Evolutionary conservation across 2,113 vertebrate genomes (phyloP).

Genomic region (Struthidea cinerea): DNA sequence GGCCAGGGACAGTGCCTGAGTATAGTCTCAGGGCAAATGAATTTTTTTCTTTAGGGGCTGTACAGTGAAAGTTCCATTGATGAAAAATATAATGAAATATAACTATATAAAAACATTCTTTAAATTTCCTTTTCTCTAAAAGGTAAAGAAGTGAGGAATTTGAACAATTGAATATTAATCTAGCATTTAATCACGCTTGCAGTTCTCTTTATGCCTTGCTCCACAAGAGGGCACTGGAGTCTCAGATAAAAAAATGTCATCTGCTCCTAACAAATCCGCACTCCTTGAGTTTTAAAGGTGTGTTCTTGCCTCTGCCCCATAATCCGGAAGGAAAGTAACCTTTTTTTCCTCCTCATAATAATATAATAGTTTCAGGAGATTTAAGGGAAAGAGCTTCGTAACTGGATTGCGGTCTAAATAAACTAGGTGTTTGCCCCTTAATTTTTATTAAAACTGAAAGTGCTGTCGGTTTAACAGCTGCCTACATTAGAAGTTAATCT

Average conservation of each 20-base stretch:
- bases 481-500: neutral
- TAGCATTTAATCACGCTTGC: neutral
- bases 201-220: neutral
- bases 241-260: neutral
- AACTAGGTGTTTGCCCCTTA: neutral
- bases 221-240: conserved; percentile 69
- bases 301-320: neutral
- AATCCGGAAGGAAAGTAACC: neutral
- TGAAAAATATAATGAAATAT: neutral
- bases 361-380: neutral
- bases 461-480: neutral
- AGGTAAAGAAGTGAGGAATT: neutral
- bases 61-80: rapidly evolving
- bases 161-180: neutral
- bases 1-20: neutral
- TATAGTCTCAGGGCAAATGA: neutral
- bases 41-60: neutral
- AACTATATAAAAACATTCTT: neutral
- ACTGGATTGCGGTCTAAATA: neutral
- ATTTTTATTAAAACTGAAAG: neutral
- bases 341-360: neutral
- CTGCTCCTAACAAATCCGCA: neutral
- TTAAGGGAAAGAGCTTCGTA: neutral
- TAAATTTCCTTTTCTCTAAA: neutral
- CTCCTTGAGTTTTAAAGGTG: neutral